Base-by-base conservation (phyloP, 2,113 vertebrate species). In the Aegithalos caudatus region DNA sequence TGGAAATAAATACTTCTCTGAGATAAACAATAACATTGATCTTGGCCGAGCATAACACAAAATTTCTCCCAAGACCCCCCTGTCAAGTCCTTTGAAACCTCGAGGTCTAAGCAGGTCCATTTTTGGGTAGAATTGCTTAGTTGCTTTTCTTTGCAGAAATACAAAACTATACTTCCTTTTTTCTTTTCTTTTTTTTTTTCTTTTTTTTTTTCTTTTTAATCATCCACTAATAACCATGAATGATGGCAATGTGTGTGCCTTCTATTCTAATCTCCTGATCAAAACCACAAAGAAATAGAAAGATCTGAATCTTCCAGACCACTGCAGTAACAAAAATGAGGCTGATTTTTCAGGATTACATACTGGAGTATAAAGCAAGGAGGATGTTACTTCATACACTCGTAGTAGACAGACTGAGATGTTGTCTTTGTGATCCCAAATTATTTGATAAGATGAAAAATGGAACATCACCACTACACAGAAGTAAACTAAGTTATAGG, bases 21-120 rank as follows among this genome's bases (percentile, higher is more conserved):
- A 83, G 70, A 96, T 96, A 96, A 97, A 96, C 93, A 95, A 96
- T 97, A 96, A 96, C 94, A 94, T 96, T 97, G 93, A 92, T 88
- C 87, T 97, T 97, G 95, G 94, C 95, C 0, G 25, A 92, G 54
- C 82, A 89, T 96, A 64, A 96, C 64, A 92, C 69, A 85, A 45
- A 92, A 57, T 91, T 91, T 91, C 81, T 91, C 86, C 74, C 53
- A 57, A 81, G 83, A 87, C 73, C 48, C 73, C 79, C 69, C 86
- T 48, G 54, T 66, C 77, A 85, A 60, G 47, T 86, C 65, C 86
- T 96, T 96, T 96, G 96, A 95, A 96, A 95, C 67, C 65, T 60
- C 2, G 0, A 83, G 56, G 77, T 57, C 66, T 61, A 70, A 85
- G 79, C 58, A 88, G 77, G 86, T 94, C 88, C 56, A 44, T 81